A percentile compares a stretch with the other conserved stretches of the same genome.
Conservation (phyloP, 2,888 invertebrate genomes). For the Campopleginae sp. region DNA sequence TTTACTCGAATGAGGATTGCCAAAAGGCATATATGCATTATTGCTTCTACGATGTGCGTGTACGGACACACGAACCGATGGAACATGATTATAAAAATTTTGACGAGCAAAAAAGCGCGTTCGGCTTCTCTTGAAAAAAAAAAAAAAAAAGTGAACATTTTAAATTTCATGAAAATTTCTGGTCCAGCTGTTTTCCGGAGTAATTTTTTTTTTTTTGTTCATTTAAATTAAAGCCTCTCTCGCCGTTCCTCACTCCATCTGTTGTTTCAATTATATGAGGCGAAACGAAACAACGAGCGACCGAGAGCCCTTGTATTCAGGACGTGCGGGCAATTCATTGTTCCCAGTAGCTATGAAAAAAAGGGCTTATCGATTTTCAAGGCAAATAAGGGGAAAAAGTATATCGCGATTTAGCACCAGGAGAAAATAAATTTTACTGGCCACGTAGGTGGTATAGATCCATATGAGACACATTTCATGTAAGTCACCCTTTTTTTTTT, state of each 20-base stretch:
- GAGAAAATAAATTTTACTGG: constrained; percentile 50
- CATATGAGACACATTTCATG: constrained; percentile 26
- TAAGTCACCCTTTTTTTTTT: constrained; percentile 9
- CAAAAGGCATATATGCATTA: constrained; percentile 64
- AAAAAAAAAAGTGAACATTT: not conserved
- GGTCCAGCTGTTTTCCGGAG: constrained; percentile 38
- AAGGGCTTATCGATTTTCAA: constrained; percentile 56
- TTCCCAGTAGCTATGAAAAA: constrained; percentile 37
- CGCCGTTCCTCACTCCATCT: not conserved
- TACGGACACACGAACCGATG: not conserved
- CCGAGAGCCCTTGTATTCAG: constrained; percentile 40
- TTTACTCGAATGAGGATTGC: constrained; percentile 77
- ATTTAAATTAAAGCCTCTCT: constrained; percentile 9
- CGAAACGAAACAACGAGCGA: constrained; percentile 37
- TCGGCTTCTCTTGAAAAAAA: not conserved
- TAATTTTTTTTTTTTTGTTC: constrained; percentile 51
- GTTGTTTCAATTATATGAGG: constrained; percentile 34
- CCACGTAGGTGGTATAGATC: constrained; percentile 44
- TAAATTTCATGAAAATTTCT: constrained; percentile 33
- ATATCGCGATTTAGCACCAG: constrained; percentile 48
- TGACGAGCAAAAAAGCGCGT: not conserved
- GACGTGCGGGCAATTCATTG: constrained; percentile 54
- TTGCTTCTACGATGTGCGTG: constrained; percentile 41
- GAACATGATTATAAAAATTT: constrained; percentile 1
- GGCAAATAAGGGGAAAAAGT: constrained; percentile 31